Base-by-base conservation (phyloP, 2,113 vertebrate genomes). In the Prietella phreatophila region DNA sequence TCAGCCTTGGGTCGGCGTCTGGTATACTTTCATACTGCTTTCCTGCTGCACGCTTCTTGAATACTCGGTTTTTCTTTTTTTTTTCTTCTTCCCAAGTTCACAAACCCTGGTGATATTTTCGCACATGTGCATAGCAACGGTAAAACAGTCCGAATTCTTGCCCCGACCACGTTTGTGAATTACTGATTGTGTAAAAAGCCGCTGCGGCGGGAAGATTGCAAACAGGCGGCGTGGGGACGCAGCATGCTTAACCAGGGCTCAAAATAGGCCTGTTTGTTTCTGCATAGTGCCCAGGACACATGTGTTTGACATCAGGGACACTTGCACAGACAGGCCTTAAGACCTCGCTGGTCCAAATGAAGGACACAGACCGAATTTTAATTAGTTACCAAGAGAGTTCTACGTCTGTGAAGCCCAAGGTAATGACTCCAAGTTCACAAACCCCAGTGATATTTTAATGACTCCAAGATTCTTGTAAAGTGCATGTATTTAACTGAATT, bases 151-250 rank as follows among this genome's bases (percentile, higher is more conserved):
- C 89, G 93, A 93, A 95, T 96, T 96, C 95, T 93, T 95, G 89
- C 88, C 93, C 93, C 91, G 92, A 95, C 95, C 95, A 94, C 95
- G 92, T 94, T 90, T 94, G 93, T 94, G 95, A 95, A 95, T 96
- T 95, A 96, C 94, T 95, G 95, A 96, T 95, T 94, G 95, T 94
- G 95, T 95, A 95, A 95, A 96, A 96, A 95, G 93, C 95, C 93
- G 4, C 94, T 94, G 95, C 89, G 95, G 95, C 93, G 93, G 92
- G 90, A 92, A 95, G 95, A 96, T 96, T 96, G 95, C 95, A 96
- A 96, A 95, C 95, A 96, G 89, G 95, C 95, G 95, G 94, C 93
- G 89, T 93, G 94, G 93, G 92, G 93, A 95, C 94, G 92, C 94
- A 92, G 93, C 92, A 93, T 93, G 92, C 94, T 95, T 67, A 96